Evolutionary conservation across 1,140 invertebrate genomes (phyloP), one percentile per base, ranked within the genome.

Genomic region (Heterodera carotae): DNA sequence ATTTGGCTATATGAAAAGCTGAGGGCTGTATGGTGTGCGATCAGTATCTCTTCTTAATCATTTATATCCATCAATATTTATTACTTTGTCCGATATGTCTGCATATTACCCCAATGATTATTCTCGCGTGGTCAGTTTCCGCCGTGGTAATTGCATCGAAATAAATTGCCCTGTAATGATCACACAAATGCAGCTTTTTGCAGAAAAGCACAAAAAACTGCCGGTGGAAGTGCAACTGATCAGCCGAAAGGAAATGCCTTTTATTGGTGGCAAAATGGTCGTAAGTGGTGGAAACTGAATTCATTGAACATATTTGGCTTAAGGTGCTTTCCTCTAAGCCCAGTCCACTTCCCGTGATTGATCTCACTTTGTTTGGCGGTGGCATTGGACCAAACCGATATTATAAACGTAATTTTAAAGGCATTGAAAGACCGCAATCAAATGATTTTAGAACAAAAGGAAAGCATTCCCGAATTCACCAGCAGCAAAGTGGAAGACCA

Each of bases 381-480:
- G 59, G 72, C 18, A 62, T 59, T 22, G 72, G 72, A 18, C 59
- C 72, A 56, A 27, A 33, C 15, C 72, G 72, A 2, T 74, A 31
- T 36, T 74, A 74, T 33, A 74, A 74, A 74, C 22, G 72, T 39
- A 74, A 62, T 6, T 15, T 27, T 8, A 60, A 25, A 15, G 15
- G 18, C 36, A 62, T 31, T 27, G 10, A 22, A 22, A 36, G n/a
- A 39, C 8, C 1, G n/a, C 2, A 62, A 34, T 29, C 3, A 22
- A 53, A 7, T 18, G 29, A 12, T 74, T 69, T 25, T 62, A 74
- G 72, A 15, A 29, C 53, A 74, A 74, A 74, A 74, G 64, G 59
- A 56, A 56, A 64, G 64, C 29, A 62, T 81, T 27, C 81, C 81
- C 10, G 81, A 82, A 74, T 82, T 82, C 69, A 56, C 64, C 29